Base-by-base conservation (phyloP, 2,888 invertebrate species). In the Tromatobia lineatoria region DNA sequence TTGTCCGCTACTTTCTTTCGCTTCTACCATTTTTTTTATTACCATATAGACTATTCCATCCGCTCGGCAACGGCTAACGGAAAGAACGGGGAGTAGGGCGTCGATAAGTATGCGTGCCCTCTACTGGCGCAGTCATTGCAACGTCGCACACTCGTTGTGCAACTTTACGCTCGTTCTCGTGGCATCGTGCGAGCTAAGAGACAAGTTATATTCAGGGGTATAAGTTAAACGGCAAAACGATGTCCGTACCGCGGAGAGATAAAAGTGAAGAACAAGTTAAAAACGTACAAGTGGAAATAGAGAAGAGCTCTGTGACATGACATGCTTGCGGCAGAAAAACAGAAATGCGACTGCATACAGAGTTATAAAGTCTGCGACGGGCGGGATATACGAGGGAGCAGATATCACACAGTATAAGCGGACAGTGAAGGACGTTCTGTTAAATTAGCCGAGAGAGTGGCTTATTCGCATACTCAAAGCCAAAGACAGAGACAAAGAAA, bases 1-100 rank as follows among this genome's bases (percentile, higher is more conserved):
- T 81, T 84, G 82, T 79, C 78, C 77, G 75, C 74, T 69, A 85
- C 84, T 87, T 85, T 85, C 77, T 83, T 82, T 80, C 61, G 38
- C 73, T 57, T 74, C 75, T 86, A 59, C 2, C 29, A 29, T 29
- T 29, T 47, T 73, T 61, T 76, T 83, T 76, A 75, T 80, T 73
- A 76, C 67, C 71, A 18, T 76, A 59, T 76, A 42, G 73, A 67
- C 70, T 52, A 76, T 83, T 69, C 69, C 18, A 11, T 18, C 18
- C 29, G 42, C 47, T 57, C 38, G 54, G 18, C 11, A 11, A 54
- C 23, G 52, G 3, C 15, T 25, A 15, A 34, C 61, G 15, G 25
- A 69, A 69, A 75, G 29, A 70, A 52, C 18, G 18, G 29, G 1
- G 29, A 38, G 59, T 8, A 25, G 13, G 57, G 25, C 20, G 70